Percentiles rank a stretch among this genome's conserved stretches.
Conservation (phyloP, 2,888 invertebrate genomes). For the Lepidonotus clava region DNA sequence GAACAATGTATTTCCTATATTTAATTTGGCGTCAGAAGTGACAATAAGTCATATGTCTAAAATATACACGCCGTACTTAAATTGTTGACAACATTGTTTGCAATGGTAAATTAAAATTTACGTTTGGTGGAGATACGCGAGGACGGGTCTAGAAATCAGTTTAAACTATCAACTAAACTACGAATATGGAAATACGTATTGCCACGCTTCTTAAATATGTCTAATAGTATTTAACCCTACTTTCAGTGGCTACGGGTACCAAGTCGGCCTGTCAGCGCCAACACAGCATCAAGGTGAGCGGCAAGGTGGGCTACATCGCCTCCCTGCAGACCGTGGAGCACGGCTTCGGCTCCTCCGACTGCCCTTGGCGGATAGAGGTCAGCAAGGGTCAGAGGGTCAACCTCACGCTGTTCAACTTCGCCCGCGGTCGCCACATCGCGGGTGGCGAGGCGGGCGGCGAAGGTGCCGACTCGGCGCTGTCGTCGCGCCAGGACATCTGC, state of each 20-base stretch:
- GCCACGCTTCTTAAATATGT: no score
- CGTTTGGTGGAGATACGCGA: no score
- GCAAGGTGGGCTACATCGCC: slow-evolving; percentile 7
- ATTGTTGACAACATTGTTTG: no score
- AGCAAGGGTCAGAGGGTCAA: background rate
- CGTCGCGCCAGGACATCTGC: slow-evolving; percentile 16
- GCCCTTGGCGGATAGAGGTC: slow-evolving; percentile 36
- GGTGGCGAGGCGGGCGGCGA: background rate
- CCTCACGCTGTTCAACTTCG: slow-evolving; percentile 29
- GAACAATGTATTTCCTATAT: no score
- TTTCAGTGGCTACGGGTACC: slow-evolving; percentile 1
- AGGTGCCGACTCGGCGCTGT: background rate
- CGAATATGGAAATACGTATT: no score
- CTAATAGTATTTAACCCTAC: no score
- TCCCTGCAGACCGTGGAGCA: slow-evolving; percentile 7
- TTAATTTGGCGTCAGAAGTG: no score
- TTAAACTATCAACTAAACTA: no score
- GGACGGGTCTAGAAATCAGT: no score
- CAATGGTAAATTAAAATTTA: no score
- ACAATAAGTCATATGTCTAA: no score
- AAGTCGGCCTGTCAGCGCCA: background rate
- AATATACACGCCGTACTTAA: no score
- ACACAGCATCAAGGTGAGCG: background rate
- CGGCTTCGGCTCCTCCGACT: background rate
- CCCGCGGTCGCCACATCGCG: background rate